Base-by-base conservation (phyloP, 2,113 vertebrate species). In the Heloderma charlesbogerti region DNA sequence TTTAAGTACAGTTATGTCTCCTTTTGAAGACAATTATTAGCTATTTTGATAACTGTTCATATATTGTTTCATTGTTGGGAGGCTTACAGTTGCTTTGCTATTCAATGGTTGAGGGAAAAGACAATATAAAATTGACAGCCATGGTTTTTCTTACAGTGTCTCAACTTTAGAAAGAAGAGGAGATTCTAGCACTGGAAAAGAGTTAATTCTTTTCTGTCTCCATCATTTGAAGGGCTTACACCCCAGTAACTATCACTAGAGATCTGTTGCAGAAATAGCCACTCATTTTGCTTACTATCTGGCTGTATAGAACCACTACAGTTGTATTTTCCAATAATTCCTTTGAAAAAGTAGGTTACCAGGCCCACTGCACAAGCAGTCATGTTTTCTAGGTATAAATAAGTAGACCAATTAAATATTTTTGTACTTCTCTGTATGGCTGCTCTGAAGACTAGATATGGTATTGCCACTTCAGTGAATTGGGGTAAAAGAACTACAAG, bases 1-100 rank as follows among this genome's bases (percentile, higher is more conserved):
- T 94, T 87, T 93, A 84, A 20, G 51, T 60, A 34, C 20, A 51
- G n/a, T 89, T 94, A 93, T 89, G 15, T 20, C n/a, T 87, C 15
- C 89, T 88, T 79, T 57, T 89, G 77, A 82, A 83, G 12, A 79
- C 3, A 9, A 37, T 60, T 80, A 48, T 80, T 37, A 80, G 13
- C 74, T 86, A 25, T n/a, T 77, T 34, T 91, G 13, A 57, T 93
- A 74, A 87, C 72, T 87, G 20, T 37, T 92, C 81, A 3, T 88
- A 82, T 27, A n/a, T 31, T 91, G 12, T 71, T 51, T 89, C 87
- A 37, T 4, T 48, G 27, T 78, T 85, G 40, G 75, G n/a, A 57
- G 34, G 77, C 69, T 87, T 37, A 34, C 78, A 87, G 51, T 86
- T 91, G 48, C 78, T 37, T 87, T 93, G 71, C 66, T 91, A 37